Conservation (phyloP, 2,888 invertebrate species). For the Thereva unica region DNA sequence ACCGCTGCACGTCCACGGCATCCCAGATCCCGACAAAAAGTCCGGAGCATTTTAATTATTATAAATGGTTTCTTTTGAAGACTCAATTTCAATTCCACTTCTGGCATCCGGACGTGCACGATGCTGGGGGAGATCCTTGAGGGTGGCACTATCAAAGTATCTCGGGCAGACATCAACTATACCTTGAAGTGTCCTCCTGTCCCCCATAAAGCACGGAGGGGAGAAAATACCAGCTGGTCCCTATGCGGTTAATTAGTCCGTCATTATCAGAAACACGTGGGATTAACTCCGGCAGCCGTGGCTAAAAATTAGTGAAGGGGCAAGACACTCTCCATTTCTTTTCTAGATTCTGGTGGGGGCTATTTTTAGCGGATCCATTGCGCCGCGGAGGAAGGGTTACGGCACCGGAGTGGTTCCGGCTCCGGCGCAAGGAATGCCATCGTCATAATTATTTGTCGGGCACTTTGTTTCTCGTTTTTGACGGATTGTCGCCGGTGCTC, state of each 20-base stretch:
- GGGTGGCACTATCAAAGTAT: background rate
- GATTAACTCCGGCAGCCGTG: slow-evolving; percentile 34
- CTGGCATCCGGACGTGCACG: background rate
- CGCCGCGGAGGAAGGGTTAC: background rate
- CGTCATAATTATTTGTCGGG: slow-evolving; percentile 28
- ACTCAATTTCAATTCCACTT: slow-evolving; percentile 21
- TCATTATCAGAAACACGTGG: slow-evolving; percentile 59
- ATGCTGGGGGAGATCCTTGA: background rate
- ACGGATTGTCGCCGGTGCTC: slow-evolving; percentile 21
- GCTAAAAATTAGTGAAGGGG: slow-evolving; percentile 15
- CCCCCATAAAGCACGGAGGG: background rate
- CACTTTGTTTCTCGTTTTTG: slow-evolving; percentile 31
- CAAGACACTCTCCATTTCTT: background rate
- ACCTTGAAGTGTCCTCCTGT: background rate
- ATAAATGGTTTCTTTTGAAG: slow-evolving; percentile 37
- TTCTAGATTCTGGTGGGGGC: slow-evolving; percentile 5
- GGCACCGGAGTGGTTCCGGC: background rate
- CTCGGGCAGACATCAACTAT: background rate
- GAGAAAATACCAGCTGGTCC: slow-evolving; percentile 17
- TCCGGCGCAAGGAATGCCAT: background rate
- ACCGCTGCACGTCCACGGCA: background rate
- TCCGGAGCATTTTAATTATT: slow-evolving; percentile 38
- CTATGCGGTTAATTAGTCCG: slow-evolving; percentile 48
- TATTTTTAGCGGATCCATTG: slow-evolving; percentile 17
- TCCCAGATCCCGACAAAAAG: slow-evolving; percentile 17